These are phyloP conservation scores for Motacilla alba DNA, from an alignment of 2,113 vertebrate species.

Conservation along the genomic window DNA sequence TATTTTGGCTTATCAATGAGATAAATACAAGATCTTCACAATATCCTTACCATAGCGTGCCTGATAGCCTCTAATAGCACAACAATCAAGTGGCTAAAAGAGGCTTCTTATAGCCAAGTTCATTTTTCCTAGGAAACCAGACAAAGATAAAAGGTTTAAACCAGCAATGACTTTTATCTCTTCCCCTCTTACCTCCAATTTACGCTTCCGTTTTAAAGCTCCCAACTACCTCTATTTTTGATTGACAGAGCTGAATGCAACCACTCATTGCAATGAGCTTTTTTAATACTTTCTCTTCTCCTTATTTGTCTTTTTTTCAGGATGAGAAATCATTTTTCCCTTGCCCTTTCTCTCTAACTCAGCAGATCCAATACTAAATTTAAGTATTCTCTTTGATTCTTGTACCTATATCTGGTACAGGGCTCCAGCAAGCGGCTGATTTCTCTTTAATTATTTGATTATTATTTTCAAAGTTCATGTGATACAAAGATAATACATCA, in stretches of 20 bases:
- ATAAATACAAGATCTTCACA: neutral
- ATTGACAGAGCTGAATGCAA: neutral
- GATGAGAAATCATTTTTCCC: neutral
- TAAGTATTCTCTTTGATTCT: neutral
- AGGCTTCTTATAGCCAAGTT: neutral
- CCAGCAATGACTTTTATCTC: neutral
- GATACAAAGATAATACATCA: neutral
- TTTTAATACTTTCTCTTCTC: neutral
- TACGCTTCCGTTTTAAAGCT: neutral
- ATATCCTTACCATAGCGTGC: neutral
- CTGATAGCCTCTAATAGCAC: neutral
- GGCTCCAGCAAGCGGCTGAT: neutral
- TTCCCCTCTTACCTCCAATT: neutral
- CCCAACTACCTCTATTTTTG: neutral
- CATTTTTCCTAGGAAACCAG: neutral
- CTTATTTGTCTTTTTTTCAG: neutral
- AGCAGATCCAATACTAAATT: neutral
- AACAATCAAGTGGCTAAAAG: neutral
- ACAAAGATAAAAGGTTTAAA: neutral
- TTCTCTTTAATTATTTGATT: neutral
- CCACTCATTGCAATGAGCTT: neutral
- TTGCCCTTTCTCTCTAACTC: neutral
- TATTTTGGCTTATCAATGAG: neutral
- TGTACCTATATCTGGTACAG: neutral
- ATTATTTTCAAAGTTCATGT: neutral